Conservation (phyloP, 1,140 invertebrate species). For the Caenorhabditis tropicalis region DNA sequence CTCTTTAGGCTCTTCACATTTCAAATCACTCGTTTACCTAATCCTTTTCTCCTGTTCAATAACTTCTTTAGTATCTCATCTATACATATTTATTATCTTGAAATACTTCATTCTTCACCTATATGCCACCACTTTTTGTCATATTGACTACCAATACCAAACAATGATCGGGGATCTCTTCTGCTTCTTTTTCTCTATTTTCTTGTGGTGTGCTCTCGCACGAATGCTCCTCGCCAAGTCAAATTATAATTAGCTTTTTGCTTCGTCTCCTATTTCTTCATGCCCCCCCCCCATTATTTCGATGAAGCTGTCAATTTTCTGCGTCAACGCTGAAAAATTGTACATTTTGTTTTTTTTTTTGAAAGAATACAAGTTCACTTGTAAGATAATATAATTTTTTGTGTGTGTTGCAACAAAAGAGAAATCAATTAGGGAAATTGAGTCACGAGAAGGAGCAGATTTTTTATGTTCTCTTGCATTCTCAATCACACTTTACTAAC, state of each 20-base stretch:
- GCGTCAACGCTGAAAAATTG: not conserved
- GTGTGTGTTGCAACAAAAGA: not conserved
- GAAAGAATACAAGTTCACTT: not conserved
- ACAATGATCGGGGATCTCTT: not conserved
- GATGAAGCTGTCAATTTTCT: slow-evolving; percentile 27
- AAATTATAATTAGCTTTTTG: slow-evolving; percentile 43
- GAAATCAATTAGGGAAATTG: slow-evolving; percentile 37
- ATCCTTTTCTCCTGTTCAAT: not conserved
- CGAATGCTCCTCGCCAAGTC: slow-evolving; percentile 16
- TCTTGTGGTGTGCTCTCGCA: slow-evolving; percentile 7
- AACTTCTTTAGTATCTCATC: not conserved
- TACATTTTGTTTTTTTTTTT: not conserved
- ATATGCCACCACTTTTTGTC: not conserved
- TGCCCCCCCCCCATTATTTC: not conserved
- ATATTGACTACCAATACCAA: not conserved
- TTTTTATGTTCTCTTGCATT: slow-evolving; percentile 7
- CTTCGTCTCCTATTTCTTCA: slow-evolving; percentile 38
- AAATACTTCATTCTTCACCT: not conserved
- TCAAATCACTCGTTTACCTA: not conserved
- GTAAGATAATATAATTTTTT: not conserved
- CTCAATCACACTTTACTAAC: not conserved
- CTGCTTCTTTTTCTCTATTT: not conserved
- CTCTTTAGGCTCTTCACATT: not conserved
- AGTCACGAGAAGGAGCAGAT: not conserved
- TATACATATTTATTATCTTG: not conserved